Percentiles rank a stretch among this genome's conserved stretches.
Evolutionary conservation across 2,797 vertebrate genomes (phyloP).

Genomic region (Knipowitschia caucasica): DNA sequence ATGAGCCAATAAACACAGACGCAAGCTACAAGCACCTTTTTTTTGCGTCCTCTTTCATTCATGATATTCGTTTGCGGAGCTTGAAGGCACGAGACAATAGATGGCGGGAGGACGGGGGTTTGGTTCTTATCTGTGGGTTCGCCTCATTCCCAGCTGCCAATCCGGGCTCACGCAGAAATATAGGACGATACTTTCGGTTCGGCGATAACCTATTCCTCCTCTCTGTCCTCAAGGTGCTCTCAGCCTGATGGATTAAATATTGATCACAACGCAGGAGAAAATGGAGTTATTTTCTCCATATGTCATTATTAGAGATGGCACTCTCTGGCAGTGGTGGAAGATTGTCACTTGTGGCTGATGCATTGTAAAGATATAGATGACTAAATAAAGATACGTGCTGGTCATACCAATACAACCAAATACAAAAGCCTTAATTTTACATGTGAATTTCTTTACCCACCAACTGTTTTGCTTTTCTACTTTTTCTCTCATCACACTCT

Average conservation of each 20-base stretch:
- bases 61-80: slow-evolving; percentile 66
- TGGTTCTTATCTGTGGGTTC: slow-evolving; percentile 74
- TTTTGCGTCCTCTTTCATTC: slow-evolving; percentile 15
- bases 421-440: too few relatives aligned
- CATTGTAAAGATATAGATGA: slow-evolving; percentile 30
- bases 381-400: not conserved
- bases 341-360: slow-evolving; percentile 48
- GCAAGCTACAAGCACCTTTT: slow-evolving; percentile 57
- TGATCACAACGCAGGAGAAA: slow-evolving; percentile 66
- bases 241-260: slow-evolving; percentile 74
- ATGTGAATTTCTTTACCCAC: too few relatives aligned
- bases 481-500: too few relatives aligned
- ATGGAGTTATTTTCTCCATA: slow-evolving; percentile 60
- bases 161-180: slow-evolving; percentile 83
- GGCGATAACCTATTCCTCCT: slow-evolving; percentile 80
- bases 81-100: slow-evolving; percentile 79
- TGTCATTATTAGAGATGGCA: slow-evolving; percentile 41
- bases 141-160: slow-evolving; percentile 79
- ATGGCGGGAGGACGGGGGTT: slow-evolving; percentile 56
- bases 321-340: not conserved
- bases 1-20: slow-evolving; percentile 80
- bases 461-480: too few relatives aligned
- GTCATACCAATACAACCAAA: slow-evolving; percentile 37
- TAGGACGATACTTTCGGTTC: slow-evolving; percentile 74
- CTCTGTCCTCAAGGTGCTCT: slow-evolving; percentile 48